Percentiles rank a stretch among this genome's conserved stretches.
Evolutionary conservation across 2,888 invertebrate genomes (phyloP).

Genomic region (Platypus cylindrus): DNA sequence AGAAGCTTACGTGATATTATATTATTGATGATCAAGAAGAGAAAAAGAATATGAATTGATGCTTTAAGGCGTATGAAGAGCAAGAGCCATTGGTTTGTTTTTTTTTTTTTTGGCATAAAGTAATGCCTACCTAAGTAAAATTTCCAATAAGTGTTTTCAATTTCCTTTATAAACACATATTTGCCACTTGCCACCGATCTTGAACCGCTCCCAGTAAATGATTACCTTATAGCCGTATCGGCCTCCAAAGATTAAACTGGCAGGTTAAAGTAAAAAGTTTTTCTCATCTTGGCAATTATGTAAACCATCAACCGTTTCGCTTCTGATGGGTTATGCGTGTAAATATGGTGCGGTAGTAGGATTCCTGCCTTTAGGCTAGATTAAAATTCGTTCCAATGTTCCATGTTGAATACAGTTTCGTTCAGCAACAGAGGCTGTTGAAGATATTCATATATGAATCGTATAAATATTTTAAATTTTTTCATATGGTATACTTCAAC

Average conservation of each 20-base stretch:
- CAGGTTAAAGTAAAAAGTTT: slow-evolving; percentile 11
- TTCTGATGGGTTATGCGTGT: slow-evolving; percentile 18
- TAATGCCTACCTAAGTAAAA: too few relatives aligned
- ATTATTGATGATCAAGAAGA: too few relatives aligned
- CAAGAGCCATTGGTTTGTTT: too few relatives aligned
- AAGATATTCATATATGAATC: too few relatives aligned
- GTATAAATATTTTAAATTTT: too few relatives aligned
- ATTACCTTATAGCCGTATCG: slow-evolving; percentile 8
- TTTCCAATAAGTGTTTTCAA: slow-evolving; percentile 9
- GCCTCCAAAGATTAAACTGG: slow-evolving; percentile 6
- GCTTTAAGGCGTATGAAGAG: too few relatives aligned
- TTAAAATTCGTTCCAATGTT: slow-evolving; percentile 12
- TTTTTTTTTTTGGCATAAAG: too few relatives aligned
- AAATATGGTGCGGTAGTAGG: slow-evolving; percentile 17
- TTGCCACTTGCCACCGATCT: background rate
- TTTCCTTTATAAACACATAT: slow-evolving; percentile 12
- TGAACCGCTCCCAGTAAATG: slow-evolving; percentile 9
- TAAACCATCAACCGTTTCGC: slow-evolving; percentile 17
- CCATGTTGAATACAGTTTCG: slow-evolving; percentile 1
- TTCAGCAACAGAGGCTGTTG: too few relatives aligned
- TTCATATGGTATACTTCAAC: too few relatives aligned
- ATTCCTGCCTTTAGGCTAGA: slow-evolving; percentile 14
- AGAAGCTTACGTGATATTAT: too few relatives aligned
- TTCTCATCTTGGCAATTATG: slow-evolving; percentile 16
- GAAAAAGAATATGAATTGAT: too few relatives aligned